Evolutionary conservation across 1,140 invertebrate species (phyloP).

Genomic region (Procambarus clarkii): DNA sequence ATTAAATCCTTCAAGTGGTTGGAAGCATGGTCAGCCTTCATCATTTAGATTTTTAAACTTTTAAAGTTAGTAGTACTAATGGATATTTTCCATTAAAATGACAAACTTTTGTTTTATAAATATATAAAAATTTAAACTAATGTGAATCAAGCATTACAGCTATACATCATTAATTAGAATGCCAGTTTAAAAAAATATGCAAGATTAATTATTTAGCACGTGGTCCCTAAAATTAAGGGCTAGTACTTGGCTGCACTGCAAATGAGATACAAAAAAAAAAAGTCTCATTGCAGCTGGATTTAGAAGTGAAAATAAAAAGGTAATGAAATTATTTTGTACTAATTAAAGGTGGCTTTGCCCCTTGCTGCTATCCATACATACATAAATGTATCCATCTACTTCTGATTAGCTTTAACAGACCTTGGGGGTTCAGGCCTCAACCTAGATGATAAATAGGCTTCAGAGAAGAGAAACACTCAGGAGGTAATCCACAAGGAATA

Average conservation of each 20-base stretch:
- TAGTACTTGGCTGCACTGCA: constrained; percentile 33
- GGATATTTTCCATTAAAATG: not conserved
- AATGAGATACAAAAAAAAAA: constrained; percentile 36
- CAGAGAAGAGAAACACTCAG: not conserved
- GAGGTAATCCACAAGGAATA: not conserved
- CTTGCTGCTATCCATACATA: not conserved
- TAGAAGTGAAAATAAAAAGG: constrained; percentile 31
- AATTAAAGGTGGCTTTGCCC: constrained; percentile 42
- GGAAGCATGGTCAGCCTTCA: not conserved
- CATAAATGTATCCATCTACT: not conserved
- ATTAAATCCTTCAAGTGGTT: not conserved
- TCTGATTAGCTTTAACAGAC: not conserved
- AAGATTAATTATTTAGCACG: constrained; percentile 22
- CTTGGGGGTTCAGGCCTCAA: not conserved
- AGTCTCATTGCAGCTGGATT: constrained; percentile 39
- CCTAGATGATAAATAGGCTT: not conserved
- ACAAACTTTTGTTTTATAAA: too few relatives aligned
- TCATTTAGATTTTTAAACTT: not conserved
- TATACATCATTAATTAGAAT: not conserved
- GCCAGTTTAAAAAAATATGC: not conserved
- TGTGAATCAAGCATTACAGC: not conserved
- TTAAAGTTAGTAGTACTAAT: not conserved
- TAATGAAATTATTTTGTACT: constrained; percentile 59
- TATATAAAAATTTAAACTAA: not conserved
- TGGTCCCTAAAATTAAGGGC: constrained; percentile 21